These are phyloP conservation scores for Phataginus tetradactyla DNA, from an alignment of 2,797 vertebrate genomes.

Conservation along the genomic window DNA sequence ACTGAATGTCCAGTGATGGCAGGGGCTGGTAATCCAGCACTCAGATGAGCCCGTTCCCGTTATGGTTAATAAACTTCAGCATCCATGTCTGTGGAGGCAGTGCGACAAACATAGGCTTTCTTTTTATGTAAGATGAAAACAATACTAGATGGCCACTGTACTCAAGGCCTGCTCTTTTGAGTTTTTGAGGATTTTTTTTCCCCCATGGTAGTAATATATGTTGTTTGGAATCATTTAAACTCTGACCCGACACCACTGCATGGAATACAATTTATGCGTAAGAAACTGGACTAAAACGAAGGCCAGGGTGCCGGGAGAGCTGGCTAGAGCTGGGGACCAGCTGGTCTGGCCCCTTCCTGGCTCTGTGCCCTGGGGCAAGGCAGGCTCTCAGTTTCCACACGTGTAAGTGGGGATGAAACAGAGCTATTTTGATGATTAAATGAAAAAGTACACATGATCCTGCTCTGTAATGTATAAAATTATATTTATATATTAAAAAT, in stretches of 20 bases:
- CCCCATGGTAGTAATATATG: background rate
- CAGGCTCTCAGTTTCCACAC: background rate
- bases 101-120: background rate
- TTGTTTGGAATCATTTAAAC: background rate
- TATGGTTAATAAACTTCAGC: background rate
- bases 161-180: background rate
- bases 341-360: background rate
- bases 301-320: background rate
- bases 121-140: background rate
- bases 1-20: background rate
- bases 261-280: background rate
- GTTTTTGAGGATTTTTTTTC: background rate
- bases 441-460: background rate
- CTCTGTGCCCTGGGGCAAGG: background rate
- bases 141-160: rapidly evolving
- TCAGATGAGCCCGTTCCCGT: background rate
- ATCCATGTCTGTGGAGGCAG: background rate
- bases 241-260: background rate
- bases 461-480: background rate
- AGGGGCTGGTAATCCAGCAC: background rate
- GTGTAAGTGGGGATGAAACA: background rate
- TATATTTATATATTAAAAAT: background rate
- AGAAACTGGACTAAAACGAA: background rate
- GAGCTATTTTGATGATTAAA: background rate
- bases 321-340: background rate